phyloP scores from a whole-genome alignment of 2,888 invertebrate genomes.

The Ochropacha duplaris region DNA sequence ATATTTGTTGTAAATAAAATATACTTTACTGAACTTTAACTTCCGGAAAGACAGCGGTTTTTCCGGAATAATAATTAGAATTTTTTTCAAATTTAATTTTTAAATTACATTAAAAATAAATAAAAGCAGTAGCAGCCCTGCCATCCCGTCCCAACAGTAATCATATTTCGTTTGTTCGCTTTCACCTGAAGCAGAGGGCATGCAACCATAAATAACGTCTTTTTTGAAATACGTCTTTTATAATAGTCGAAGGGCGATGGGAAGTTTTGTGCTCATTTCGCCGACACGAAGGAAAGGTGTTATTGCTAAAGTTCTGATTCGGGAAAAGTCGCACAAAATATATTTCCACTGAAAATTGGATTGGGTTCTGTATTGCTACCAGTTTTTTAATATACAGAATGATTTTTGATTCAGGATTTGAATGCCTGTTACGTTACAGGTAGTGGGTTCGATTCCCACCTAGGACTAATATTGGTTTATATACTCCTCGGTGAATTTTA shows the following conservation, averaged over 20 bases:
- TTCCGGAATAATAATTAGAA: no score
- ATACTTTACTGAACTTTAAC: no score
- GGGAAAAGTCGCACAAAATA: not conserved
- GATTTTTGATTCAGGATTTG: no score
- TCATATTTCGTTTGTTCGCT: constrained; percentile 5
- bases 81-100: no score
- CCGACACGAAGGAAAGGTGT: not conserved
- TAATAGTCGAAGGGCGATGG: not conserved
- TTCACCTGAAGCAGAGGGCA: not conserved
- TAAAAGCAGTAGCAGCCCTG: not conserved
- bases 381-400: no score
- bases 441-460: no score
- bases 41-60: no score
- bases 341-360: not conserved
- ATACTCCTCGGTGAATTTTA: no score
- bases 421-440: no score
- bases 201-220: not conserved
- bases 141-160: not conserved
- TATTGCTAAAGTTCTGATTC: not conserved
- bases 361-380: not conserved
- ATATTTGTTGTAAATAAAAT: no score
- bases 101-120: not conserved
- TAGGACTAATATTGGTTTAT: no score
- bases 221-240: not conserved
- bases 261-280: not conserved